These are phyloP conservation scores for Fabriciana adippe DNA, from an alignment of 2,888 invertebrate genomes.

Conservation along the genomic window DNA sequence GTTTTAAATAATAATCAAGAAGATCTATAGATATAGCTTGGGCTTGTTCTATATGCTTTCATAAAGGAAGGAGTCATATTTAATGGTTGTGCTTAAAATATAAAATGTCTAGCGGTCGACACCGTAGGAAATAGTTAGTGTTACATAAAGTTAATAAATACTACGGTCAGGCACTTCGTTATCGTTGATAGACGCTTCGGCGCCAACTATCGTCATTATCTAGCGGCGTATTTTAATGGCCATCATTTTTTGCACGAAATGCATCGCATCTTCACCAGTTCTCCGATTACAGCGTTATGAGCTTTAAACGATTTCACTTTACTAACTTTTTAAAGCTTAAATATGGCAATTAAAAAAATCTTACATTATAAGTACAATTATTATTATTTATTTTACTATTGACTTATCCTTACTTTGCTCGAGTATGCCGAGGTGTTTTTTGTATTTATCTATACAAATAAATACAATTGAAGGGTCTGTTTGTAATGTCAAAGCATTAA, in stretches of 20 bases:
- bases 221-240: slow-evolving; percentile 9
- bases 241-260: slow-evolving; percentile 13
- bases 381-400: no score
- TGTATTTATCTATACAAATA: no score
- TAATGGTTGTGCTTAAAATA: background rate
- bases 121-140: background rate
- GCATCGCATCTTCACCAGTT: slow-evolving; percentile 6
- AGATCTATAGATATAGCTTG: no score
- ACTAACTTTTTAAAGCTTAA: background rate
- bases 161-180: background rate
- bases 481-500: no score
- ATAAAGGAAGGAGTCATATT: no score
- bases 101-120: background rate
- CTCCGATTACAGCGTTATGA: slow-evolving; percentile 8
- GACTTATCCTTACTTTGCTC: no score
- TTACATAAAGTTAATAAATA: background rate
- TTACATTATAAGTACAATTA: no score
- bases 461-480: no score
- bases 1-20: no score
- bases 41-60: no score
- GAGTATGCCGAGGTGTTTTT: no score
- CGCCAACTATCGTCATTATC: background rate
- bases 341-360: no score
- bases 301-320: slow-evolving; percentile 10
- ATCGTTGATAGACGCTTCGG: background rate